A percentile compares a stretch with the other conserved stretches of the same genome.
These are phyloP conservation scores for Chrysotoxum bicinctum DNA, from an alignment of 2,888 invertebrate genomes.

Conservation along the genomic window DNA sequence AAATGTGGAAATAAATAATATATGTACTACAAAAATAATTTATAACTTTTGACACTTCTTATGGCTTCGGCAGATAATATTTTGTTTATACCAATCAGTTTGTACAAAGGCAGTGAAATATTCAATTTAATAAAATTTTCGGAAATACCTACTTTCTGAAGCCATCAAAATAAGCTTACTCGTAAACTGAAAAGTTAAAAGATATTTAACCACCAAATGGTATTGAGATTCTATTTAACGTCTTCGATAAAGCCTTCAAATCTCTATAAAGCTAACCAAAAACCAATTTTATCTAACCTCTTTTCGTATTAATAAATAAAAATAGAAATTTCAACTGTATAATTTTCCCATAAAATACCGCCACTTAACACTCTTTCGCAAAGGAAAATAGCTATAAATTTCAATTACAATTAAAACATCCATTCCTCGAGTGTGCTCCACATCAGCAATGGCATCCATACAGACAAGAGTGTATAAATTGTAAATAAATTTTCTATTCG, in stretches of 20 bases:
- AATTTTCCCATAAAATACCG: conserved; percentile 35
- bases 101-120: no score
- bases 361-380: conserved; percentile 14
- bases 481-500: neutral
- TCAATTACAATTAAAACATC: conserved; percentile 65
- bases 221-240: neutral
- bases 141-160: no score
- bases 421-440: conserved; percentile 7
- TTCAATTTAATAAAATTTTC: no score
- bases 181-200: no score
- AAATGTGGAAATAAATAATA: no score
- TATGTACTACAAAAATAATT: no score
- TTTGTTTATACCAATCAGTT: no score
- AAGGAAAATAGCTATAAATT: conserved; percentile 54
- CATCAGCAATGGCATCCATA: neutral
- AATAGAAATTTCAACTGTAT: neutral
- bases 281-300: conserved; percentile 15
- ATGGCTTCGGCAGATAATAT: no score
- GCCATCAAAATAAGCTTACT: no score
- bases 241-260: neutral
- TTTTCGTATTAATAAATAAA: neutral
- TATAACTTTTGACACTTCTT: no score
- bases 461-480: conserved; percentile 9
- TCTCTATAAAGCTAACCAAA: conserved; percentile 10
- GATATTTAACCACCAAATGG: neutral